Conservation (phyloP, 2,797 vertebrate species). For the Diceros bicornis region DNA sequence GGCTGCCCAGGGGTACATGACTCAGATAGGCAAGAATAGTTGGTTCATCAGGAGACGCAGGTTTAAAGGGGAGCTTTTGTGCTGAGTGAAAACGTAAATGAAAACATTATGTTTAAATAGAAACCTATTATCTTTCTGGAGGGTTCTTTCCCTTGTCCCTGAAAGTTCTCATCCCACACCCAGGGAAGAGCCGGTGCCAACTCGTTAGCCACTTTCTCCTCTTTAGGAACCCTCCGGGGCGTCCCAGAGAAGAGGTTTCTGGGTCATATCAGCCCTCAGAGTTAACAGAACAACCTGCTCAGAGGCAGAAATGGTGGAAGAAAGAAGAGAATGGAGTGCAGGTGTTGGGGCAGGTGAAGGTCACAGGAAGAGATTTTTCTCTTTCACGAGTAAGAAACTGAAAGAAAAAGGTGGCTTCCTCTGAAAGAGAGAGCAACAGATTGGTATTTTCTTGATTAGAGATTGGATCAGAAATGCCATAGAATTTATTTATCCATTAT, state of each 20-base stretch:
- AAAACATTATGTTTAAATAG: slow-evolving; percentile 85
- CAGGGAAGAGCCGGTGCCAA: neutral
- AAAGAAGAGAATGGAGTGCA: neutral
- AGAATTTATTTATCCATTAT: neutral
- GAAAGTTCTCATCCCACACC: slow-evolving; percentile 62
- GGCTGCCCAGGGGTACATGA: slow-evolving; percentile 88
- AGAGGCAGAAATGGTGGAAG: neutral
- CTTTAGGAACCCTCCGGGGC: neutral
- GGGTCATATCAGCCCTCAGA: neutral
- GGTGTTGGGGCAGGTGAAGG: neutral
- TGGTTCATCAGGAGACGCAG: slow-evolving; percentile 84
- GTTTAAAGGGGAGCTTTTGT: slow-evolving; percentile 85
- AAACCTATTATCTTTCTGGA: slow-evolving; percentile 67
- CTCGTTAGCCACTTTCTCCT: slow-evolving; percentile 60
- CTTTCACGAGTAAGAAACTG: neutral
- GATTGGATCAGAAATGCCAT: neutral
- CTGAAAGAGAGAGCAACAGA: neutral
- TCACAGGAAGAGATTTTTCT: neutral
- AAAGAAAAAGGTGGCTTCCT: neutral
- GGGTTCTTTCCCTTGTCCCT: slow-evolving; percentile 66
- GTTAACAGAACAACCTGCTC: neutral
- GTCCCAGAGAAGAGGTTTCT: slow-evolving; percentile 37
- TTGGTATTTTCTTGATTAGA: neutral
- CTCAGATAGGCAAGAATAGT: slow-evolving; percentile 89
- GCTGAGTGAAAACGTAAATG: slow-evolving; percentile 81